phyloP scores from a whole-genome alignment of 2,888 invertebrate genomes.

The Cataglyphis rosenhaueri region DNA sequence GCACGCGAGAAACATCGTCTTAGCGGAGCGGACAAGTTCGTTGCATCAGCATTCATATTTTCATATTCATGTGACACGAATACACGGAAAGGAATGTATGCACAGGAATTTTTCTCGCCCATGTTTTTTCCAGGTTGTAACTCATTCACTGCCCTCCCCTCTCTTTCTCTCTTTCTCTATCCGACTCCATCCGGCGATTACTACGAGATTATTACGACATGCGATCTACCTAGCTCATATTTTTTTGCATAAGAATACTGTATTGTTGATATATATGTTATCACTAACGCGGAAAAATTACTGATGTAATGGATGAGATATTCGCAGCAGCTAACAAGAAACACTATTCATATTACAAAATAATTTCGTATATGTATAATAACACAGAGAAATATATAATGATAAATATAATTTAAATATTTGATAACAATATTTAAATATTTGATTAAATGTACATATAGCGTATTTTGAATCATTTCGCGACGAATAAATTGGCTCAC shows the following conservation, averaged over 20 bases:
- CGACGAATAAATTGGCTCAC: background rate
- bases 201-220: background rate
- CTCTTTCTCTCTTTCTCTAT: background rate
- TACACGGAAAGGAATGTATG: constrained; percentile 2
- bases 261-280: background rate
- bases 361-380: background rate
- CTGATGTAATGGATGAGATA: background rate
- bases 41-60: constrained; percentile 29
- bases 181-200: constrained; percentile 4
- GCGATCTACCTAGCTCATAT: background rate
- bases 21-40: constrained; percentile 5
- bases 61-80: constrained; percentile 32
- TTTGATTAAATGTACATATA: constrained; percentile 5
- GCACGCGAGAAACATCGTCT: constrained; percentile 14
- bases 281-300: background rate
- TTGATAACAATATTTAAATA: no score
- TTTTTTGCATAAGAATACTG: constrained; percentile 15
- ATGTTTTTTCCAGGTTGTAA: constrained; percentile 14
- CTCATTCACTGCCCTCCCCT: background rate
- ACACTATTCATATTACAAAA: background rate
- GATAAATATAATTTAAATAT: background rate
- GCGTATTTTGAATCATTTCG: background rate
- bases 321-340: background rate
- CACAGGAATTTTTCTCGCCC: constrained; percentile 14
- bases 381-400: background rate